Evolutionary conservation across 1,140 invertebrate genomes (phyloP).

Genomic region (Drosophila mayri): DNA sequence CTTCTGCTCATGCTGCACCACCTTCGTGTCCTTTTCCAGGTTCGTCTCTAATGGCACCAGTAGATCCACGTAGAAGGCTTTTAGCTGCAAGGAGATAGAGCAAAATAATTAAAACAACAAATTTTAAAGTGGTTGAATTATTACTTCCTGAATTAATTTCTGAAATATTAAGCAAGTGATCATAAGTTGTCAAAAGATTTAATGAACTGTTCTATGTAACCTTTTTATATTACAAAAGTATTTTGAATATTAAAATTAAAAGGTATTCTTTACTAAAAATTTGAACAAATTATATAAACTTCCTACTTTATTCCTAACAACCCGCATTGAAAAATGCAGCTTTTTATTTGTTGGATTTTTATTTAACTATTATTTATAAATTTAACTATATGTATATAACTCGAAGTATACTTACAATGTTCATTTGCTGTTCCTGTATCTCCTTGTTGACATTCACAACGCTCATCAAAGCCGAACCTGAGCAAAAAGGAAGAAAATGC

Average conservation of each 20-base stretch:
- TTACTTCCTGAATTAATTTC: neutral
- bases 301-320: no score
- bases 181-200: neutral
- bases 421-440: conserved; percentile 96
- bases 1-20: conserved; percentile 96
- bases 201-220: neutral
- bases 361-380: neutral
- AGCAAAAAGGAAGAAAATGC: neutral
- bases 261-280: no score
- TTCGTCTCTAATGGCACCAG: conserved; percentile 96
- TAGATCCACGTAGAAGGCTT: conserved; percentile 97
- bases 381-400: no score
- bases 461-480: conserved; percentile 95
- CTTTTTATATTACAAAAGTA: neutral
- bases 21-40: conserved; percentile 96
- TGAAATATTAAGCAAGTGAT: neutral
- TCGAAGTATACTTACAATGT: conserved; percentile 90
- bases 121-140: no score
- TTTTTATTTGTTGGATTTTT: neutral
- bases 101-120: neutral
- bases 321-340: no score
- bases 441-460: conserved; percentile 96
- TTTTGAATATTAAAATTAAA: neutral
- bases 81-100: conserved; percentile 87
- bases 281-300: no score